These are phyloP conservation scores for Porites evermanni DNA, from an alignment of 92 coral and sea anemone species.

Conservation along the genomic window DNA sequence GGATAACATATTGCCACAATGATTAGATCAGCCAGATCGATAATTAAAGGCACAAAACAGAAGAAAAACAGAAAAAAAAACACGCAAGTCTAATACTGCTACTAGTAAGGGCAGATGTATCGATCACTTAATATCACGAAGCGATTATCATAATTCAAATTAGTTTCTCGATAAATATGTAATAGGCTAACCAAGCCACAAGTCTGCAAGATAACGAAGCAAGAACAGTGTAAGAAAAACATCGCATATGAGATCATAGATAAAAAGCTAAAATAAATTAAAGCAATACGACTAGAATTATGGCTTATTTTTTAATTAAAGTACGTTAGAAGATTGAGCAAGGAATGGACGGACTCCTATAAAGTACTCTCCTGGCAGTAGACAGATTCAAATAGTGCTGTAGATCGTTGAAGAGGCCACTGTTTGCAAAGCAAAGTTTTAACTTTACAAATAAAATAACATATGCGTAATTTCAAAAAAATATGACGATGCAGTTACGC, in stretches of 20 bases:
- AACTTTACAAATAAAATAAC: no score
- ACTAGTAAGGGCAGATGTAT: slow-evolving; percentile 16
- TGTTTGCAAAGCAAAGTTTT: background rate
- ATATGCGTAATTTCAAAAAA: background rate
- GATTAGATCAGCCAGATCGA: background rate
- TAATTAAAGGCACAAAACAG: no score
- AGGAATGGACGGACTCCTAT: no score
- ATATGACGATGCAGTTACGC: slow-evolving; percentile 28
- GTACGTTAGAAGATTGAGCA: no score
- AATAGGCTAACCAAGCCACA: background rate
- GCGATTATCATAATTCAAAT: slow-evolving; percentile 5
- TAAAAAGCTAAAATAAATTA: background rate
- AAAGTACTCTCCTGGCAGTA: background rate
- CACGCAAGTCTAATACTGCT: background rate
- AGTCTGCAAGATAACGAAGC: background rate
- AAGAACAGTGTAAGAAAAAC: background rate
- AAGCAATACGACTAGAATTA: background rate
- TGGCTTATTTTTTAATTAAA: background rate
- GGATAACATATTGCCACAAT: no score
- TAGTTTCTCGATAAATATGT: background rate
- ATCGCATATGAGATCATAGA: slow-evolving; percentile 19
- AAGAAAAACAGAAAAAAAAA: background rate
- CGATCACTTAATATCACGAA: background rate
- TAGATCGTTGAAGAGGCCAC: background rate
- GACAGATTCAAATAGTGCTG: background rate